A percentile compares a stretch with the other conserved stretches of the same genome.
Conservation (phyloP, 2,888 invertebrate species). For the Seira musarum region DNA sequence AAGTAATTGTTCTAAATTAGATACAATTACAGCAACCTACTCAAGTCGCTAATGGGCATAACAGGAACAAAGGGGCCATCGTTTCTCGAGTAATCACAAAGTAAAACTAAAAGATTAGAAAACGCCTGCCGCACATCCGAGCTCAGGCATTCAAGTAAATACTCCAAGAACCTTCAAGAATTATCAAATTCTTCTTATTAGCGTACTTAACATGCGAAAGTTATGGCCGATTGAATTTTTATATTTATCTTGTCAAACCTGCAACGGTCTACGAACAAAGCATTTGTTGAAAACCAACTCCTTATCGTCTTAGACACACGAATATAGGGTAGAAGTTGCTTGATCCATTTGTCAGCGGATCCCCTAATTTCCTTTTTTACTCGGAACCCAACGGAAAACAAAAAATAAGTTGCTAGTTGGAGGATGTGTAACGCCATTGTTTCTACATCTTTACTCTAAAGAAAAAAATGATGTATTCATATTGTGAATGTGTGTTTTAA, state of each 20-base stretch:
- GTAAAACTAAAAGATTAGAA: conserved; percentile 91
- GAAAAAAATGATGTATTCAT: too few relatives aligned
- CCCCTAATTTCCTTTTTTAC: conserved; percentile 96
- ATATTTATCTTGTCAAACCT: too few relatives aligned
- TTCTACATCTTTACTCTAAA: conserved; percentile 79
- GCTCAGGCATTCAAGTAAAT: conserved; percentile 92
- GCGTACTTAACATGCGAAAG: too few relatives aligned
- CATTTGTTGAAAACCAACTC: conserved; percentile 93
- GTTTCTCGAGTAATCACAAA: conserved; percentile 85
- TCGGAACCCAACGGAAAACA: conserved; percentile 95
- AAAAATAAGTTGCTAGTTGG: conserved; percentile 92
- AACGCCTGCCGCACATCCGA: conserved; percentile 94
- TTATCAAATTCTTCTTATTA: too few relatives aligned
- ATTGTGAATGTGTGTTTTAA: too few relatives aligned
- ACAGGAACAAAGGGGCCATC: conserved; percentile 66
- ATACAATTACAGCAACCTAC: too few relatives aligned
- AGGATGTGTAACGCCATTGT: conserved; percentile 92
- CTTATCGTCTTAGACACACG: conserved; percentile 86
- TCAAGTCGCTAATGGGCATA: conserved; percentile 64
- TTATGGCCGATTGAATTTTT: too few relatives aligned
- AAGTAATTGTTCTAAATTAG: not conserved
- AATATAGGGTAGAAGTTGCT: conserved; percentile 86
- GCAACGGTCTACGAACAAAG: conserved; percentile 88
- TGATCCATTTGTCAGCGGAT: conserved; percentile 93
- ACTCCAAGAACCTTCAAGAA: conserved; percentile 83